Evolutionary conservation across 2,888 invertebrate genomes (phyloP).

Genomic region (Microplitis manilae): DNA sequence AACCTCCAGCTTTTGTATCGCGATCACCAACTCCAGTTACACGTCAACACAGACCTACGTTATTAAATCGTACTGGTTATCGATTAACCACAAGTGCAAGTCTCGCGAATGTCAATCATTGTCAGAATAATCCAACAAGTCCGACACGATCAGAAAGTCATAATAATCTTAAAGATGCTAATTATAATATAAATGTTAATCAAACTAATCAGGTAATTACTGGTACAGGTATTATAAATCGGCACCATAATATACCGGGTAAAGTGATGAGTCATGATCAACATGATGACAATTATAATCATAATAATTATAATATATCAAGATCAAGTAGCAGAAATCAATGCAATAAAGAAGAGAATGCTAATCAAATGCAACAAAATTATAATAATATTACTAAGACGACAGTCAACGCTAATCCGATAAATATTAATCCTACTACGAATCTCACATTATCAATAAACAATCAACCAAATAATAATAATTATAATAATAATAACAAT

Average conservation of each 20-base stretch:
- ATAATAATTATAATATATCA: slow-evolving; percentile 66
- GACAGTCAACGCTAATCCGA: slow-evolving; percentile 67
- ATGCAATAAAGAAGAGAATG: slow-evolving; percentile 68
- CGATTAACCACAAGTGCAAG: slow-evolving; percentile 68
- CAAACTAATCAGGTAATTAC: slow-evolving; percentile 43
- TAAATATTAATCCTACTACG: slow-evolving; percentile 54
- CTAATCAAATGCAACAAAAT: slow-evolving; percentile 67
- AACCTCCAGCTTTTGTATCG: slow-evolving; percentile 68
- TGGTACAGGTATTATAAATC: slow-evolving; percentile 22
- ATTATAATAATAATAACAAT: slow-evolving; percentile 55
- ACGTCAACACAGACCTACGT: slow-evolving; percentile 59
- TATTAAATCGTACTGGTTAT: slow-evolving; percentile 57
- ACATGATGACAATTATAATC: slow-evolving; percentile 67
- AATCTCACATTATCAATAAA: slow-evolving; percentile 66
- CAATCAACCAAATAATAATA: slow-evolving; percentile 66
- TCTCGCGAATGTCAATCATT: slow-evolving; percentile 69
- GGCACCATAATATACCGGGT: slow-evolving; percentile 55
- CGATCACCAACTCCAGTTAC: slow-evolving; percentile 67
- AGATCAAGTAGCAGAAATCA: slow-evolving; percentile 66
- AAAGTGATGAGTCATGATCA: slow-evolving; percentile 65
- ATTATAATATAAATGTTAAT: slow-evolving; percentile 65
- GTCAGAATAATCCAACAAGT: slow-evolving; percentile 64
- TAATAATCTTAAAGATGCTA: slow-evolving; percentile 68
- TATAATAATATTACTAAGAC: slow-evolving; percentile 69
- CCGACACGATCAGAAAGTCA: slow-evolving; percentile 69